Base-by-base conservation (phyloP, 1,140 invertebrate genomes). In the Manduca sexta region DNA sequence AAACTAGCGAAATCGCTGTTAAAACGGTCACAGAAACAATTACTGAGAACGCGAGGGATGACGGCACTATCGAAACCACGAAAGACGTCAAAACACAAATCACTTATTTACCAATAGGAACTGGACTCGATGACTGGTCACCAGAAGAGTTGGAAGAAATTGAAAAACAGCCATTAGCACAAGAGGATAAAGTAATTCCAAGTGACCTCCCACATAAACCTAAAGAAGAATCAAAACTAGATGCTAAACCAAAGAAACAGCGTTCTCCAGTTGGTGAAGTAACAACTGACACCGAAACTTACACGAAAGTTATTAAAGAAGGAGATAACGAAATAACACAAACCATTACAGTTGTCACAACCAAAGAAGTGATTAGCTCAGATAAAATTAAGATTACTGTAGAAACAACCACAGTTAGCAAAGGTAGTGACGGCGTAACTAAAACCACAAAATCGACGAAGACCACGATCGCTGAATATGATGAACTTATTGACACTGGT, bases 391-490 rank as follows among this genome's bases (percentile, higher is more conserved):
- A 87, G 59, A 61, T 86, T 11, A 86, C 86, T 5, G 71, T 86
- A 18, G 86, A 86, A 70, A 87, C 86, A 15, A 87, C 82, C 4
- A 87, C 86, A 10, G 84, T 86, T 1, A 86, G 78, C 47, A 86
- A 73, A 61, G 78, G 78, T 2, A 78, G 63, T 49, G 81, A 86
- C 54, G 86, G 86, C 31, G 60, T 81, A 3, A 86, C 80, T 5
- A 87, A 86, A 75, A 87, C 86, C 13, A 86, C 82, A n/a, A 87
- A 86, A 61, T 76, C 84, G 10, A 86, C 81, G 2, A 87, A 87
- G 69, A 86, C 82, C 2, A 86, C 82, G 6, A 85, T 87, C 31
- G 86, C 82, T 11, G 86, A 87, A 59, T 84, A 64, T 57, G 83
- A 86, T 57, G 85, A 87, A 72, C 81, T 69, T 14, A 84, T 87